phyloP scores from a whole-genome alignment of 2,113 vertebrate species.

The Eptesicus fuscus region DNA sequence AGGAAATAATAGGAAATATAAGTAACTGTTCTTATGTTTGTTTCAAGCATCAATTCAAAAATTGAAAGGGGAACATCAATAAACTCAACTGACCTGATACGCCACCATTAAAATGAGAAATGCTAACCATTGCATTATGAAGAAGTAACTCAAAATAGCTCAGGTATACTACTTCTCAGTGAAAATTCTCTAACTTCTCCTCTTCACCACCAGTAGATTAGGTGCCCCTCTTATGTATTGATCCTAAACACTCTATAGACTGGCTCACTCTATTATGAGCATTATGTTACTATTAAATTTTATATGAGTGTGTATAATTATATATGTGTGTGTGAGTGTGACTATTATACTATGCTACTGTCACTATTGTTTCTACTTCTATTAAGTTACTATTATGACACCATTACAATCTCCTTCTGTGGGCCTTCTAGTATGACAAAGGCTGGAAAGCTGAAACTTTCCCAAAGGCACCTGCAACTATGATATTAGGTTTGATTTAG shows the following conservation, averaged over 20 bases:
- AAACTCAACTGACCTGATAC: background rate
- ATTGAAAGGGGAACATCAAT: background rate
- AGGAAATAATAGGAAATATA: background rate
- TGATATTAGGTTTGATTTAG: background rate
- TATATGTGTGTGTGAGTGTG: background rate
- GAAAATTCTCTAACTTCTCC: background rate
- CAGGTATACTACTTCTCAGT: background rate
- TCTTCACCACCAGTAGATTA: background rate
- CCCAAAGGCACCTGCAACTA: background rate
- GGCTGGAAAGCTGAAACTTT: background rate
- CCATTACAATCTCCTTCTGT: background rate
- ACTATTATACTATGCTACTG: background rate
- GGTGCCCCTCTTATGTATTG: too few relatives aligned
- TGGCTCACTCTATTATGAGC: background rate
- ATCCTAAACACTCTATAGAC: background rate
- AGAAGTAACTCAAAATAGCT: conserved; percentile 19
- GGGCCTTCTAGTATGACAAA: background rate
- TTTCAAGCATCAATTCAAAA: background rate
- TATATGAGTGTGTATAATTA: background rate
- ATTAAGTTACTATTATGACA: background rate
- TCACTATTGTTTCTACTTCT: background rate
- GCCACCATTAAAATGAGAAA: background rate
- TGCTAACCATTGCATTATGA: background rate
- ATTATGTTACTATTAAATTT: background rate
- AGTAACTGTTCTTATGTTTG: background rate